These are phyloP conservation scores for Panagrolaimus sp. DNA, from an alignment of 1,140 invertebrate species.

Conservation along the genomic window DNA sequence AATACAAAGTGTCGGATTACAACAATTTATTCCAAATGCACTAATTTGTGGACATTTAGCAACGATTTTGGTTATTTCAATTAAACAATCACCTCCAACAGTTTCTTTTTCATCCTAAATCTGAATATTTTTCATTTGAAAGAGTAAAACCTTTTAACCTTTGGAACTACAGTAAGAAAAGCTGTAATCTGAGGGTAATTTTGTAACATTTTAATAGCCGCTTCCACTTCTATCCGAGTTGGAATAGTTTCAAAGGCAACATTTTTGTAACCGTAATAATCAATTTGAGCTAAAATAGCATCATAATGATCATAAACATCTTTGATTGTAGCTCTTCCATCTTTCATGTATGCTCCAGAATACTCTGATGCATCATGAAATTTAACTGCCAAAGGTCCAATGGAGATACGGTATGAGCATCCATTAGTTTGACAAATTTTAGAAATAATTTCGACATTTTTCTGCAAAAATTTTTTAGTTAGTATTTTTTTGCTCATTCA, in stretches of 20 bases:
- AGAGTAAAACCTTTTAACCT: no score
- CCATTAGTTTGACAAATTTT: background rate
- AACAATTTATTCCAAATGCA: background rate
- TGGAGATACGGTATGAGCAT: background rate
- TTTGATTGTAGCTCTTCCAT: background rate
- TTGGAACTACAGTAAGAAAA: no score
- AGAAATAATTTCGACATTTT: background rate
- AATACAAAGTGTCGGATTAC: background rate
- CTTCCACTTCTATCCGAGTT: background rate
- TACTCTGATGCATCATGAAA: background rate
- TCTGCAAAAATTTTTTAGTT: background rate
- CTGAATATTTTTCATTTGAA: background rate
- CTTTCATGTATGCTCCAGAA: background rate
- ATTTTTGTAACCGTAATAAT: background rate
- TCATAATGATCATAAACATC: background rate
- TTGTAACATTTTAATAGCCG: background rate
- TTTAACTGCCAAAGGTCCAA: background rate
- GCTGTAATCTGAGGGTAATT: background rate
- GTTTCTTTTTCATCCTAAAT: background rate
- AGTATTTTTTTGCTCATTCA: background rate
- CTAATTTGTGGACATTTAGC: background rate
- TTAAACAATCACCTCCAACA: slow-evolving; percentile 1
- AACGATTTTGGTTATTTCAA: background rate
- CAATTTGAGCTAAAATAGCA: background rate
- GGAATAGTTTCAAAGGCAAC: background rate